Conservation (phyloP, 2,888 invertebrate species). For the Limnephilus marmoratus region DNA sequence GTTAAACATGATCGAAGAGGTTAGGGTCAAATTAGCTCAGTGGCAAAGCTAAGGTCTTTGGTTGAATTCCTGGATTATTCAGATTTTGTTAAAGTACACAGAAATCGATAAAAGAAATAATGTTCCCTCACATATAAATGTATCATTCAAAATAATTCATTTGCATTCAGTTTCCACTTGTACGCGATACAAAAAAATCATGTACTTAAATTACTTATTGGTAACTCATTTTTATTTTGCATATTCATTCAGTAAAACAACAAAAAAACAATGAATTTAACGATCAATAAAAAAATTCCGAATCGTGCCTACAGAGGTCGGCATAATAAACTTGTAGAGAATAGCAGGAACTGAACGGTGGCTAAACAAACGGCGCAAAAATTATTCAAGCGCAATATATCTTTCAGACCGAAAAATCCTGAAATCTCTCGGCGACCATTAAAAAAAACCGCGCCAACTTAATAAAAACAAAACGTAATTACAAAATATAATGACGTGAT, state of each 20-base stretch:
- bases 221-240: not conserved
- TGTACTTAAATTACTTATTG: not conserved
- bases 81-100: too few relatives aligned
- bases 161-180: too few relatives aligned
- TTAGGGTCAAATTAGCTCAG: too few relatives aligned
- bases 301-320: not conserved
- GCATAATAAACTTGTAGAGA: not conserved
- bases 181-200: not conserved
- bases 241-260: not conserved
- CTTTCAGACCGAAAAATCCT: not conserved
- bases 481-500: constrained; percentile 21
- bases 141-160: too few relatives aligned
- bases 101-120: too few relatives aligned
- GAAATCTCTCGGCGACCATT: not conserved
- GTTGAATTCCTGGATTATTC: too few relatives aligned
- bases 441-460: not conserved
- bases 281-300: not conserved
- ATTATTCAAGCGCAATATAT: not conserved
- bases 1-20: too few relatives aligned
- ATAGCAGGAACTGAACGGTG: not conserved
- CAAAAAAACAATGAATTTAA: not conserved
- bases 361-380: not conserved
- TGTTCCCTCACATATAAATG: too few relatives aligned
- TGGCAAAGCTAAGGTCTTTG: too few relatives aligned
- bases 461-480: constrained; percentile 4